phyloP scores from a whole-genome alignment of 2,113 vertebrate genomes.

The Conger conger region DNA sequence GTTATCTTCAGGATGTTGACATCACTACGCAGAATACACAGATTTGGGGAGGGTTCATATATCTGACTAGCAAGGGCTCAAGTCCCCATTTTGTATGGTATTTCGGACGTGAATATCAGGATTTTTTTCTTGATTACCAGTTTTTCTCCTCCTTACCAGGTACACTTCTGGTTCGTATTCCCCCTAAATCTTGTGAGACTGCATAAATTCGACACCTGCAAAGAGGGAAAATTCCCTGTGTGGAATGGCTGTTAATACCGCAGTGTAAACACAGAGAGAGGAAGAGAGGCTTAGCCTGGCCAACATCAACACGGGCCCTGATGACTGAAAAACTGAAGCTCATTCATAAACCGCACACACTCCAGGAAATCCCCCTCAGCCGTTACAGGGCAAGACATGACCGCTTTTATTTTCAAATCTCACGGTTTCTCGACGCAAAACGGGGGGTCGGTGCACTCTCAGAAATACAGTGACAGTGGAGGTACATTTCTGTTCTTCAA shows the following conservation, averaged over 20 bases:
- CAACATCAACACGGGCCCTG: not conserved
- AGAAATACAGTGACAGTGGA: no score
- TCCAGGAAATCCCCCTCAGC: not conserved
- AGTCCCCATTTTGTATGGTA: not conserved
- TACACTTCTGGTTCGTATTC: constrained; percentile 56
- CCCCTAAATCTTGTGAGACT: constrained; percentile 49
- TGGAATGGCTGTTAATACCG: constrained; percentile 48
- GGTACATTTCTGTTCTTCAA: no score
- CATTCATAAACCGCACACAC: not conserved
- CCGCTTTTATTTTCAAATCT: not conserved
- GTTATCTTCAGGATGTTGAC: not conserved
- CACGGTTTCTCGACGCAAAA: not conserved
- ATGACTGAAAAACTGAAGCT: not conserved
- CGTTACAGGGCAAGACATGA: not conserved
- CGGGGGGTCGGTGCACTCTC: not conserved
- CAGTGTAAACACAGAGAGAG: constrained; percentile 53
- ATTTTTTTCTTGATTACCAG: not conserved
- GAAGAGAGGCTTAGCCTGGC: constrained; percentile 44
- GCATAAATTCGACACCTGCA: constrained; percentile 58
- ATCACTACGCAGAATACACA: no score
- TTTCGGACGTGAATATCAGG: not conserved
- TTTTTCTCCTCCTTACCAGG: constrained; percentile 41
- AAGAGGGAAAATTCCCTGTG: constrained; percentile 47
- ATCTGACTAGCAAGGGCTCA: not conserved
- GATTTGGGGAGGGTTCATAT: no score